Evolutionary conservation across 2,888 invertebrate species (phyloP), one percentile per base, ranked within the genome.

Genomic region (Caenorhabditis japonica): DNA sequence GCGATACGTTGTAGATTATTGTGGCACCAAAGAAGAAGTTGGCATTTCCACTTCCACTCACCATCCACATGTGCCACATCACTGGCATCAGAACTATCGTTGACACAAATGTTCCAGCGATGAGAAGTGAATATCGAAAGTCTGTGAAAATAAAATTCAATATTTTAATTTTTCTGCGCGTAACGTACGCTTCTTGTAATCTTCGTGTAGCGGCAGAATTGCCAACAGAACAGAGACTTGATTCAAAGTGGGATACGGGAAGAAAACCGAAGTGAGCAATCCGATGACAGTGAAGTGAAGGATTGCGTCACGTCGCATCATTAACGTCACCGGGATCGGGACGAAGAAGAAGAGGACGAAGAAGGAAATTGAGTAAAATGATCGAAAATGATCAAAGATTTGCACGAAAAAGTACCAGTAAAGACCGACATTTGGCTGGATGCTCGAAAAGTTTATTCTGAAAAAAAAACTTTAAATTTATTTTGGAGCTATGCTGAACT

Each of bases 381-480:
- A 91, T 52, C 95, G 92, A 87, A 99, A 99, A 89, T 99, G 97
- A 85, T 97, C 97, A 91, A 99, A 99, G 94, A 97, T 96, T 91
- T 99, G 97, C 0, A 96, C 97, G 89, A 99, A 99, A 90, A 99
- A 97, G 88, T 99, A 99, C 99, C 99, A 99, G 89, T 97, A 99
- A 1, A 99, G 90, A 0, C 99, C 99, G 83, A 96, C 93, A 88
- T 99, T 99, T 23, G 99, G 99, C 83, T 94, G 93, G 77, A 97
- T 90, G 88, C 99, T 97, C 1, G 94, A 94, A 55, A 95, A 95
- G 17, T 92, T 36, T n/a, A 87, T n/a, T 44, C 86, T 87, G 69
- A 49, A 86, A 78, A 33, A 4, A 12, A 23, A n/a, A 5, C 13
- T 30, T 7, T 30, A 30, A 30, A 30, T 30, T 10, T 10, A 30